Conservation (phyloP, 2,888 invertebrate species). For the Aleiodes testaceus region DNA sequence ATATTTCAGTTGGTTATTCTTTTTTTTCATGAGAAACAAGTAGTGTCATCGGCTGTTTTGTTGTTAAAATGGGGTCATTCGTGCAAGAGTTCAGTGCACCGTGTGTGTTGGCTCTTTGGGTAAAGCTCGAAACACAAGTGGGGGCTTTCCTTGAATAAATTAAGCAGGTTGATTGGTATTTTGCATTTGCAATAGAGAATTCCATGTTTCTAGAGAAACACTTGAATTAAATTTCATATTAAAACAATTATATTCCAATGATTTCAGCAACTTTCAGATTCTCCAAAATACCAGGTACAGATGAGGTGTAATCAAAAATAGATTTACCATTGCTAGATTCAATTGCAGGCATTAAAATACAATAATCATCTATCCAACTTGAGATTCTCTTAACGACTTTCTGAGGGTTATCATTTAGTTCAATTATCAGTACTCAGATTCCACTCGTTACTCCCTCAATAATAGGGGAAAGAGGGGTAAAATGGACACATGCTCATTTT, state of each 20-base stretch:
- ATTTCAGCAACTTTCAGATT: neutral
- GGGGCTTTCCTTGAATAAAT: constrained; percentile 28
- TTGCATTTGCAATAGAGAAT: constrained; percentile 9
- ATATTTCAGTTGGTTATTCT: neutral
- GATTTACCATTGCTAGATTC: neutral
- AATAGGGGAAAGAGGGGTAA: too few relatives aligned
- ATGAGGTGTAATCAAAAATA: constrained; percentile 17
- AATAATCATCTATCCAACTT: constrained; percentile 2
- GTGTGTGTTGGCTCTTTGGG: neutral
- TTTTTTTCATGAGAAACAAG: neutral
- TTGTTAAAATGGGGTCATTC: constrained; percentile 34
- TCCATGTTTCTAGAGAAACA: too few relatives aligned
- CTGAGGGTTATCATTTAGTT: neutral
- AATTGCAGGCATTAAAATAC: neutral
- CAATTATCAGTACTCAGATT: neutral
- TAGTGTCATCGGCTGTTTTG: constrained; percentile 17
- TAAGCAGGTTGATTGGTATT: constrained; percentile 28
- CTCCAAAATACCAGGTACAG: neutral
- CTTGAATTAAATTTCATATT: too few relatives aligned
- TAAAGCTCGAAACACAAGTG: constrained; percentile 6
- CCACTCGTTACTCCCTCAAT: too few relatives aligned
- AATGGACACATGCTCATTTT: too few relatives aligned
- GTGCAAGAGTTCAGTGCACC: constrained; percentile 38
- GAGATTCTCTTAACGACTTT: constrained; percentile 7
- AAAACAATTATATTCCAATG: too few relatives aligned